Percentiles rank a stretch among this genome's conserved stretches.
Evolutionary conservation across 2,888 invertebrate genomes (phyloP).

Genomic region (Nomada goodeniana): DNA sequence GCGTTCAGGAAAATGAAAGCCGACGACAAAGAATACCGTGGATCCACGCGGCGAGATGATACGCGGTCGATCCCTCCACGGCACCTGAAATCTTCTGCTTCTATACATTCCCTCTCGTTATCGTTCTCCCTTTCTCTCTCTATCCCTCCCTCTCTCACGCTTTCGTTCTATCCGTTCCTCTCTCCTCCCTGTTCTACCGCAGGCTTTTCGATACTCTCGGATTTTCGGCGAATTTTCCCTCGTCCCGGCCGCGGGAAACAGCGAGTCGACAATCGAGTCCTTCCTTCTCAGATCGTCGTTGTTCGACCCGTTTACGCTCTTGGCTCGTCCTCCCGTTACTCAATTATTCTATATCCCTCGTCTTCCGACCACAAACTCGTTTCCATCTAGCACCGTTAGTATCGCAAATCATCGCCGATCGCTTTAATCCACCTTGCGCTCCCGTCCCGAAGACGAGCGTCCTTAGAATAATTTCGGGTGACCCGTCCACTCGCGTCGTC

Average conservation of each 20-base stretch:
- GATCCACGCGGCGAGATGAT: constrained; percentile 72
- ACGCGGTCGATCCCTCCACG: constrained; percentile 69
- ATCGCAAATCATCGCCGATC: neutral
- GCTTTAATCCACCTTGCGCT: constrained; percentile 23
- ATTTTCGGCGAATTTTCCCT: constrained; percentile 72
- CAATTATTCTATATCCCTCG: constrained; percentile 60
- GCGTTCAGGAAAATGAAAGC: constrained; percentile 52
- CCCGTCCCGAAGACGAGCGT: constrained; percentile 67
- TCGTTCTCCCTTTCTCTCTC: constrained; percentile 33
- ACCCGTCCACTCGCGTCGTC: constrained; percentile 81
- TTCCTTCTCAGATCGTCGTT: constrained; percentile 5
- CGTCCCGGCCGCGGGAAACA: constrained; percentile 63
- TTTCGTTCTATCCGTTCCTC: constrained; percentile 22
- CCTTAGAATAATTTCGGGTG: constrained; percentile 74
- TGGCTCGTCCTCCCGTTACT: constrained; percentile 25
- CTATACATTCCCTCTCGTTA: constrained; percentile 26
- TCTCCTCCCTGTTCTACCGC: constrained; percentile 35
- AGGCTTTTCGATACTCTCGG: constrained; percentile 62
- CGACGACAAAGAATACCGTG: constrained; percentile 68
- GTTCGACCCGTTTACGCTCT: neutral
- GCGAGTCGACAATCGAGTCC: constrained; percentile 69
- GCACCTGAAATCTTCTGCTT: constrained; percentile 51
- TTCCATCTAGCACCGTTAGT: constrained; percentile 11
- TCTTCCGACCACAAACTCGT: constrained; percentile 34
- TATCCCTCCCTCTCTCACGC: constrained; percentile 2